These are phyloP conservation scores for Calypte anna DNA, from an alignment of 2,113 vertebrate genomes.

Conservation along the genomic window DNA sequence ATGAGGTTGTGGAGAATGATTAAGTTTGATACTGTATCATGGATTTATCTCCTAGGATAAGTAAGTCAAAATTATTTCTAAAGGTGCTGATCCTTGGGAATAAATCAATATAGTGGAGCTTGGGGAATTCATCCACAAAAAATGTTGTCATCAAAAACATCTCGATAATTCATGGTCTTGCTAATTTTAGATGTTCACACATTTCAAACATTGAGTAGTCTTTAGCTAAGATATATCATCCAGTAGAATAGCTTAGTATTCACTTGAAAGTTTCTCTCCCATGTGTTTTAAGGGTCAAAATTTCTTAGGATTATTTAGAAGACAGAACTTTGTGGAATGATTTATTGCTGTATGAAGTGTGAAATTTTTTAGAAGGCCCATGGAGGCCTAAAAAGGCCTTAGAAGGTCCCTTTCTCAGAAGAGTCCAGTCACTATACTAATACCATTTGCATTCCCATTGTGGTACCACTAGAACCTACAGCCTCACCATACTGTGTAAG, in stretches of 20 bases:
- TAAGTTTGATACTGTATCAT: neutral
- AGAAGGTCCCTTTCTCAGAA: neutral
- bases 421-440: neutral
- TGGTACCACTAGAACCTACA: neutral
- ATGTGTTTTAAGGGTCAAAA: neutral
- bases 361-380: neutral
- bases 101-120: neutral
- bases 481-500: neutral
- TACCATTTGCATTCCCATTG: neutral
- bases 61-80: slow-evolving; percentile 37
- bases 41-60: slow-evolving; percentile 3
- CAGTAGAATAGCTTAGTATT: neutral
- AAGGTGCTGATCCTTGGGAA: slow-evolving; percentile 1
- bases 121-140: neutral
- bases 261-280: neutral
- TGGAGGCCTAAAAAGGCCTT: neutral
- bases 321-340: neutral
- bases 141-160: neutral
- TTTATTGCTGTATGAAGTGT: neutral
- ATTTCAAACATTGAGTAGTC: neutral
- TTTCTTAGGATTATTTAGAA: neutral
- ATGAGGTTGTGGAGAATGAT: neutral
- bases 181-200: neutral
- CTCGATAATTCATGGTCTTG: neutral
- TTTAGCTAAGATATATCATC: neutral